Evolutionary conservation across 2,113 vertebrate species (phyloP).

Genomic region (Dascyllus trimaculatus): DNA sequence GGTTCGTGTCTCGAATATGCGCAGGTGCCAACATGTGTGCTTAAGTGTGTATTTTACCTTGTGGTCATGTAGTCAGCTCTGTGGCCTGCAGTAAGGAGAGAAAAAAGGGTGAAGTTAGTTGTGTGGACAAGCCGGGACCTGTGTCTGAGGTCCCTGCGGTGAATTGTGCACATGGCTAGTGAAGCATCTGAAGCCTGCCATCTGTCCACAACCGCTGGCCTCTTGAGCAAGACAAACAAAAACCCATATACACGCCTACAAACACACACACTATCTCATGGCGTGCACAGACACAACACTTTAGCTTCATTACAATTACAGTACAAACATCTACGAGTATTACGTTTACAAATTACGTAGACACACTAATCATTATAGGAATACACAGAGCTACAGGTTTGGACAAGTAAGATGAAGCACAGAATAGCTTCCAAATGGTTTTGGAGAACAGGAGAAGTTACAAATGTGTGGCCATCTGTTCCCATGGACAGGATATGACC

Average conservation of each 20-base stretch:
- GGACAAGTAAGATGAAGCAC: conserved; percentile 12
- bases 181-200: conserved; percentile 71
- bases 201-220: conserved; percentile 66
- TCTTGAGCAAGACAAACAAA: conserved; percentile 31
- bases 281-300: background rate
- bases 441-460: conserved; percentile 26
- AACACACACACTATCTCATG: background rate
- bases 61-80: conserved; percentile 98
- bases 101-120: conserved; percentile 45
- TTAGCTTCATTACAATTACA: conserved; percentile 7
- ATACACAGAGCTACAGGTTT: conserved; percentile 31
- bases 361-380: conserved; percentile 17
- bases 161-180: conserved; percentile 46
- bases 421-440: conserved; percentile 49
- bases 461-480: conserved; percentile 25
- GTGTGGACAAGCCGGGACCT: conserved; percentile 56
- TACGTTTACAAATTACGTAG: background rate
- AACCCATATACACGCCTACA: background rate
- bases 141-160: conserved; percentile 54
- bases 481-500: conserved; percentile 44
- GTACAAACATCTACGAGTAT: conserved; percentile 20
- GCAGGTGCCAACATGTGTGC: background rate
- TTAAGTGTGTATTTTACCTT: conserved; percentile 87
- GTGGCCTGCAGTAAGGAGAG: conserved; percentile 88
- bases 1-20: background rate